phyloP scores from a whole-genome alignment of 1,140 invertebrate species.

The Melanaphis sacchari region DNA sequence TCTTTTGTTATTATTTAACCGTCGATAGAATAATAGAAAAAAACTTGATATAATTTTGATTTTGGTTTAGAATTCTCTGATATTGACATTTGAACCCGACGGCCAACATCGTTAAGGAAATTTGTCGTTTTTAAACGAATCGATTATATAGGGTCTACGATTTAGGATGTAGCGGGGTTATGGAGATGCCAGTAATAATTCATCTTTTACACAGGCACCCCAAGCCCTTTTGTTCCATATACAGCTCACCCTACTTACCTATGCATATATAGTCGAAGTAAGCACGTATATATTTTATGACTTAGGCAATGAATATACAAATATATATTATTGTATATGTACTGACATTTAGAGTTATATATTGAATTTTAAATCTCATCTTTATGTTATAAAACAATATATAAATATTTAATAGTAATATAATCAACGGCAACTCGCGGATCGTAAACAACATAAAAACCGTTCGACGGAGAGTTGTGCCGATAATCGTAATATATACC shows the following conservation, averaged over 20 bases:
- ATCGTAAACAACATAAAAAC: neutral
- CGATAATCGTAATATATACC: too few species aligned
- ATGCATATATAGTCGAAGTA: neutral
- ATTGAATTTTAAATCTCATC: neutral
- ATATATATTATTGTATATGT: neutral
- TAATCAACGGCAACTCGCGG: neutral
- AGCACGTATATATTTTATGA: neutral
- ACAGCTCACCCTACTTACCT: neutral
- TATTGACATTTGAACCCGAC: neutral
- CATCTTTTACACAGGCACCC: slow-evolving; percentile 21
- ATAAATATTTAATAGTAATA: neutral
- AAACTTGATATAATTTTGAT: neutral
- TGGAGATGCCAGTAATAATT: neutral
- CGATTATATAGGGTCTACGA: slow-evolving; percentile 22
- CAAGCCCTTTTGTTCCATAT: neutral
- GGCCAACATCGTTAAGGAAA: neutral
- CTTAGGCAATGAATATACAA: slow-evolving; percentile 17
- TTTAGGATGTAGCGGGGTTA: neutral
- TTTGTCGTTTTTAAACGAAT: slow-evolving; percentile 33
- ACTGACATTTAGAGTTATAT: neutral
- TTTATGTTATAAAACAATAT: neutral
- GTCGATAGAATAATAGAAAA: neutral
- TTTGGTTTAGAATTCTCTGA: neutral
- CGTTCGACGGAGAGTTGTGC: neutral
- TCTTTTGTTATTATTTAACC: neutral